These are phyloP conservation scores for Corythornis vintsioides DNA, from an alignment of 2,113 vertebrate species.

Conservation along the genomic window DNA sequence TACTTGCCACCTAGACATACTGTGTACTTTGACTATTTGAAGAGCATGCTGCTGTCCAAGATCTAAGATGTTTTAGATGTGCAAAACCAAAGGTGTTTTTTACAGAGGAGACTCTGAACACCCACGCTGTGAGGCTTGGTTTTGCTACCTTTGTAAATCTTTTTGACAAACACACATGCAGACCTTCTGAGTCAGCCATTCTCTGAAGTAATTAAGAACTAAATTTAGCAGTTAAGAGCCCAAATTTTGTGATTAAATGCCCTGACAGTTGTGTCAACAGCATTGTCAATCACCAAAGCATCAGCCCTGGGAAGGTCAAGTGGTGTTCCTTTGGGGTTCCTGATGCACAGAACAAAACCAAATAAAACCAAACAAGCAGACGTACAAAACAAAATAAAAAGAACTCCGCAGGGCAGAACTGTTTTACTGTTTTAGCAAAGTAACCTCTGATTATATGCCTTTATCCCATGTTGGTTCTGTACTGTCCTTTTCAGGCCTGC, in stretches of 20 bases:
- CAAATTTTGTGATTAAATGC: background rate
- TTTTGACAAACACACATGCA: background rate
- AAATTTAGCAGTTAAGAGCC: background rate
- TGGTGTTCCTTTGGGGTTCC: background rate
- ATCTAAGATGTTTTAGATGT: background rate
- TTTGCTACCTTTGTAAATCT: background rate
- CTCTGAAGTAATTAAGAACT: background rate
- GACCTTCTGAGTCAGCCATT: background rate
- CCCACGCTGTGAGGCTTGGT: background rate
- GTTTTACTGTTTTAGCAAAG: background rate
- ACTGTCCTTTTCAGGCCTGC: constrained; percentile 12
- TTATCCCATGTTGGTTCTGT: background rate
- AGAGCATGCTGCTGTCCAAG: background rate
- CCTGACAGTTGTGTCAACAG: background rate
- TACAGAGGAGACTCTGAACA: background rate
- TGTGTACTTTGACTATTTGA: background rate
- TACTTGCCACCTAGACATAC: background rate
- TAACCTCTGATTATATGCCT: background rate
- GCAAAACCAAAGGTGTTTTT: background rate
- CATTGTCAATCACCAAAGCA: background rate
- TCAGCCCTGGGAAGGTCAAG: background rate
- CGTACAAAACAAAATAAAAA: too few species aligned
- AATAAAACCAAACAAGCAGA: too few species aligned
- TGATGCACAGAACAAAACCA: background rate
- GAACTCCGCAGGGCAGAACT: background rate